These are phyloP conservation scores for Cydia strobilella DNA, from an alignment of 1,140 invertebrate genomes.

Conservation along the genomic window DNA sequence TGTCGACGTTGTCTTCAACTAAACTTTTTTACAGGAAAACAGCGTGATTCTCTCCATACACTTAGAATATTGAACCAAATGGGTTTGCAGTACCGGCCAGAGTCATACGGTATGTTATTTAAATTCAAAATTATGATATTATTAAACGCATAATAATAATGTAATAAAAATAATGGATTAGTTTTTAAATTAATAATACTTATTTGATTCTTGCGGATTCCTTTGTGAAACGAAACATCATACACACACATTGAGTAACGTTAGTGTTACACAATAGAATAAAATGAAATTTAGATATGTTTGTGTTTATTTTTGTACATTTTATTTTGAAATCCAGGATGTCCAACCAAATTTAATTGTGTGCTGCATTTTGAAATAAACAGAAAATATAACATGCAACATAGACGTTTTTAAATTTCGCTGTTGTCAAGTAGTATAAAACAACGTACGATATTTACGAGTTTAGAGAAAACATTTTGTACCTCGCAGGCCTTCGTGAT, in stretches of 20 bases:
- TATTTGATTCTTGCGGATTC: too few species aligned
- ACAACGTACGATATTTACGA: conserved; percentile 10
- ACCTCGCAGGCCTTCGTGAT: conserved; percentile 53
- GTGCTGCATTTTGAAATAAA: background rate
- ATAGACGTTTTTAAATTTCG: background rate
- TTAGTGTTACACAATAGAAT: too few species aligned
- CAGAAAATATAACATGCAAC: background rate
- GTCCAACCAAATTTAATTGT: background rate
- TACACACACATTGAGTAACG: too few species aligned
- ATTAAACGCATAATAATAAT: too few species aligned
- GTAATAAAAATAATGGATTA: too few species aligned
- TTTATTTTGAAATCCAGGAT: too few species aligned
- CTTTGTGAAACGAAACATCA: too few species aligned
- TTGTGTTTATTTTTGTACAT: too few species aligned
- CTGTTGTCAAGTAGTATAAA: background rate
- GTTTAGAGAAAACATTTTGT: conserved; percentile 21
- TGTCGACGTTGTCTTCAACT: background rate
- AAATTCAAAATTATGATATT: background rate
- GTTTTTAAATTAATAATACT: too few species aligned
- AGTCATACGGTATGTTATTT: conserved; percentile 59
- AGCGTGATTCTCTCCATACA: conserved; percentile 65
- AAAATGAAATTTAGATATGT: too few species aligned
- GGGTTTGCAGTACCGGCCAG: conserved; percentile 59
- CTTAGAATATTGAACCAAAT: conserved; percentile 65
- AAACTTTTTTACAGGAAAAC: conserved; percentile 55